A percentile compares a stretch with the other conserved stretches of the same genome.
These are phyloP conservation scores for Lophius piscatorius DNA, from an alignment of 2,113 vertebrate genomes.

Conservation along the genomic window DNA sequence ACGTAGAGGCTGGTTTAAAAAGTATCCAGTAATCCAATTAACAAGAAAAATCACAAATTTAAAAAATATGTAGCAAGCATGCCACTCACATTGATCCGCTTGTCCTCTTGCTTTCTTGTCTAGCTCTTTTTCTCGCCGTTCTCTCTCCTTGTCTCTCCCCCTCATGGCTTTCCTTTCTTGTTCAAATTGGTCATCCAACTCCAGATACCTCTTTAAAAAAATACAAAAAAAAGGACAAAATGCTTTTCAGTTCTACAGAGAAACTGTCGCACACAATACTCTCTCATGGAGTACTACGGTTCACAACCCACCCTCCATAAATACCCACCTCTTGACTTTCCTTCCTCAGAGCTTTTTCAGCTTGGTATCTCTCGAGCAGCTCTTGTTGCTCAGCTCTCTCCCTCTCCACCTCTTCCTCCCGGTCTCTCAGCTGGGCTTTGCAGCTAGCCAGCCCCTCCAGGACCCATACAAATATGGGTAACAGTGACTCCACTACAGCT, in stretches of 20 bases:
- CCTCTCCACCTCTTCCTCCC: conserved; percentile 73
- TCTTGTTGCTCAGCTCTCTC: conserved; percentile 76
- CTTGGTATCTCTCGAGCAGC: conserved; percentile 77
- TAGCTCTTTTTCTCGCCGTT: conserved; percentile 72
- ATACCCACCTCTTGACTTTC: conserved; percentile 79
- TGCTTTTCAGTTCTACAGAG: neutral
- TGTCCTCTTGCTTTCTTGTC: conserved; percentile 82
- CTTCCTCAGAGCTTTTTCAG: conserved; percentile 73
- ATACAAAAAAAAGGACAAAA: neutral
- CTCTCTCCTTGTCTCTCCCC: conserved; percentile 77
- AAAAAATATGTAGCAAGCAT: too few relatives aligned
- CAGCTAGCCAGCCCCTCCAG: conserved; percentile 81
- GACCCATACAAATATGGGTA: conserved; percentile 83
- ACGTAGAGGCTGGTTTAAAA: neutral
- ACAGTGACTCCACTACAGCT: conserved; percentile 80
- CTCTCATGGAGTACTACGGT: too few relatives aligned
- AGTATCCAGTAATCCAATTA: neutral
- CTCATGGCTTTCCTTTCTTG: conserved; percentile 78
- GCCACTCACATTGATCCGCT: conserved; percentile 79
- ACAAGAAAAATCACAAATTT: neutral
- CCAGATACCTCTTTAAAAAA: conserved; percentile 71
- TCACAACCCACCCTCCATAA: neutral
- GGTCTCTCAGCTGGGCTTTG: conserved; percentile 78
- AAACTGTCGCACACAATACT: neutral
- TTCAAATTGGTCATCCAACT: conserved; percentile 82